phyloP scores from a whole-genome alignment of 2,113 vertebrate genomes.

The Crotalus helleri region DNA sequence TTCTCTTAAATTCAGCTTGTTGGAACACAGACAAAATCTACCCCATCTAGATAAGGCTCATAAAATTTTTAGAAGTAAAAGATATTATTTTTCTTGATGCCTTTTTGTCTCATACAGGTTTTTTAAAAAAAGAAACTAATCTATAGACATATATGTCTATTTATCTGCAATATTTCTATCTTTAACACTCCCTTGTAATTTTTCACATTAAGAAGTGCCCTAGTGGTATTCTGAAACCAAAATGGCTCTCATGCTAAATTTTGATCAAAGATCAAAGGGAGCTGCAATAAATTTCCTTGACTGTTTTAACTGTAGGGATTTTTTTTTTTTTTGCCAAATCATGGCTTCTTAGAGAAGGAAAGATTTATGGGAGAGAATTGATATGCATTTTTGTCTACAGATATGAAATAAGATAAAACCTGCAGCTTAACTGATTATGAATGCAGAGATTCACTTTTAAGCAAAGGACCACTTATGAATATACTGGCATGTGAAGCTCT shows the following conservation, averaged over 20 bases:
- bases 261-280: conserved; percentile 18
- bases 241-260: background rate
- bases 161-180: background rate
- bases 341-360: background rate
- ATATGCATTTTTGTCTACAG: background rate
- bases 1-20: conserved; percentile 16
- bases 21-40: background rate
- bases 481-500: background rate
- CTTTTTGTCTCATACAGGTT: no score
- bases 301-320: background rate
- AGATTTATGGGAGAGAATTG: conserved; percentile 9
- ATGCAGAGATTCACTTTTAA: background rate
- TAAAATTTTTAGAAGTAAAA: background rate
- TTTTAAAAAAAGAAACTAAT: background rate
- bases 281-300: conserved; percentile 10
- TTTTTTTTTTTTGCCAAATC: background rate
- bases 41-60: background rate
- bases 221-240: conserved; percentile 9
- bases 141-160: background rate
- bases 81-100: background rate
- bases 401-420: background rate
- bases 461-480: background rate
- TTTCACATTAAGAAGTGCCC: conserved; percentile 11
- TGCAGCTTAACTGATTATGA: background rate
- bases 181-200: background rate